Conservation (phyloP, 1,140 invertebrate genomes). For the Eufriesea mexicana region DNA sequence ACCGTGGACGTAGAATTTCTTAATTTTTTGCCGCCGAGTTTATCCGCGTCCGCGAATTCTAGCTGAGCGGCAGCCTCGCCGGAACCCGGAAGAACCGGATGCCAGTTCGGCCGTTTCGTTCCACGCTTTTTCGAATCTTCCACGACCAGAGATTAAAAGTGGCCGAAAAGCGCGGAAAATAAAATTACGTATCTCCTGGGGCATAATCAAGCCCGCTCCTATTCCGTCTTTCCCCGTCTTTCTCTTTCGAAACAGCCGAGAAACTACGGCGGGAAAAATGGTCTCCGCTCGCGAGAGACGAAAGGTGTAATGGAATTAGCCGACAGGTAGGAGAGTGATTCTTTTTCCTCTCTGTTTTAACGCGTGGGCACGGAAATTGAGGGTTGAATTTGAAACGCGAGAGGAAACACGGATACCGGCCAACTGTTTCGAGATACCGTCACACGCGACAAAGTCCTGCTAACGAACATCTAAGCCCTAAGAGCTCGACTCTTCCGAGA, state of each 20-base stretch:
- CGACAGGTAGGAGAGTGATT: background rate
- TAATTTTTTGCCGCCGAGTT: constrained; percentile 18
- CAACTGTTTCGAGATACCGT: no score
- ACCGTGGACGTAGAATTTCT: constrained; percentile 14
- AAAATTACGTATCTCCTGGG: background rate
- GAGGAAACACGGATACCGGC: no score
- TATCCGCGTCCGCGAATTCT: constrained; percentile 2
- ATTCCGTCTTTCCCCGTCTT: no score
- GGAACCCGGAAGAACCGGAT: background rate
- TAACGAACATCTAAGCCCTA: no score
- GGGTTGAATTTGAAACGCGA: no score
- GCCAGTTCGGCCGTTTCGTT: background rate
- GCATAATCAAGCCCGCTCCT: background rate
- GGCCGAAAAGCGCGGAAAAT: constrained; percentile 29
- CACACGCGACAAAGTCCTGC: background rate
- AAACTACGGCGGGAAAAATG: background rate
- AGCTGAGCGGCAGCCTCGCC: no score
- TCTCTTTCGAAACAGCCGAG: no score
- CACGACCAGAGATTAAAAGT: background rate
- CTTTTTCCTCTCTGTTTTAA: background rate
- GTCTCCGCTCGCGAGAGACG: background rate
- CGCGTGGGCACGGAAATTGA: background rate
- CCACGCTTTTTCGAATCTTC: background rate
- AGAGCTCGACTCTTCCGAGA: no score
- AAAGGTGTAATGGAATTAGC: background rate